Percentiles rank a stretch among this genome's conserved stretches.
These are phyloP conservation scores for Hypocryptadius cinnamomeus DNA, from an alignment of 2,113 vertebrate species.

Conservation along the genomic window DNA sequence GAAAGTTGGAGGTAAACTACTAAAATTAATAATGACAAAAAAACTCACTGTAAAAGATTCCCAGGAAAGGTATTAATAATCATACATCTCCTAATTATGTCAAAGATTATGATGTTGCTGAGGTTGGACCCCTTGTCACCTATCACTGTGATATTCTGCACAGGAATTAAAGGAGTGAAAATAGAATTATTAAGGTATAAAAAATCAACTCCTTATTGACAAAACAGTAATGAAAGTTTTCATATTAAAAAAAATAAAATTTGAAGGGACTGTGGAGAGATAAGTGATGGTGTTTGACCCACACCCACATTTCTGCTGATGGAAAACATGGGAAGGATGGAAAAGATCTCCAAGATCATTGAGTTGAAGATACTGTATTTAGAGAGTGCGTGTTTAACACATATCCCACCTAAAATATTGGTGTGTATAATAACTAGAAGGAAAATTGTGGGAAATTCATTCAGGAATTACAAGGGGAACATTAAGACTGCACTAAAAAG, in stretches of 20 bases:
- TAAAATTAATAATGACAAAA: neutral
- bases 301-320: neutral
- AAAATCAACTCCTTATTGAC: neutral
- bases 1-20: neutral
- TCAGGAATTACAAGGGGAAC: neutral
- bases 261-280: accelerated
- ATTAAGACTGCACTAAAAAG: neutral
- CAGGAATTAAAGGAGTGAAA: neutral
- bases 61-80: neutral
- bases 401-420: neutral
- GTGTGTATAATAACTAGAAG: neutral
- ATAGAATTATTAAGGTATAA: neutral
- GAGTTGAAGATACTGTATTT: neutral
- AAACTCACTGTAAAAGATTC: neutral
- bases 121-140: neutral
- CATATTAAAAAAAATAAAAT: neutral
- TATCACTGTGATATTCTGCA: neutral
- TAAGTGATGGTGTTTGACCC: neutral
- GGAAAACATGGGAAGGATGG: neutral
- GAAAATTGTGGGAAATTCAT: neutral
- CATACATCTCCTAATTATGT: neutral
- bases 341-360: neutral
- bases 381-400: neutral
- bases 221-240: neutral
- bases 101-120: neutral